Evolutionary conservation across 2,113 vertebrate species (phyloP).

Genomic region (Sylvietta virens): DNA sequence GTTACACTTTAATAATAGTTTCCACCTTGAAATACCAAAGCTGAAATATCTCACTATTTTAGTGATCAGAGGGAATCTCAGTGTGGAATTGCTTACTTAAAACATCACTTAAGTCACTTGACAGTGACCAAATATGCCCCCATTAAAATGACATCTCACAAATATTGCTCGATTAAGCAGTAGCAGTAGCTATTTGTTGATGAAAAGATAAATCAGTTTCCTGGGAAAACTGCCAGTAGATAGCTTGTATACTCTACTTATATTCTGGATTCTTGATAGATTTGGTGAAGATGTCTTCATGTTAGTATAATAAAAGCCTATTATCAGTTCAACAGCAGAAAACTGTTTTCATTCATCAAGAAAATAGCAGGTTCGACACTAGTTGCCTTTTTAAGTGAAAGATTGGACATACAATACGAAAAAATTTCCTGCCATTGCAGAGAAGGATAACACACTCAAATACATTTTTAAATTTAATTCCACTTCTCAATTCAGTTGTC

Average conservation of each 20-base stretch:
- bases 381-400: constrained; percentile 65
- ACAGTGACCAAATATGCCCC: constrained; percentile 34
- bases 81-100: constrained; percentile 23
- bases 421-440: constrained; percentile 46
- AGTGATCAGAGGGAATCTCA: neutral
- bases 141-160: constrained; percentile 60
- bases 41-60: neutral
- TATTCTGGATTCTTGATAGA: constrained; percentile 62
- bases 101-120: constrained; percentile 45
- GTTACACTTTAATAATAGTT: neutral
- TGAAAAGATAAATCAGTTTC: constrained; percentile 66
- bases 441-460: constrained; percentile 42
- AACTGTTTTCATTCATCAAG: constrained; percentile 66
- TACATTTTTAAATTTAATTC: constrained; percentile 54
- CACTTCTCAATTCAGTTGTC: constrained; percentile 39
- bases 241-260: constrained; percentile 51
- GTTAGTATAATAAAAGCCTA: constrained; percentile 67
- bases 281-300: constrained; percentile 65
- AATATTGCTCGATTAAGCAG: constrained; percentile 53
- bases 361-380: constrained; percentile 55
- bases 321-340: constrained; percentile 69
- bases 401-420: constrained; percentile 41
- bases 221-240: constrained; percentile 69
- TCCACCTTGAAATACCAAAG: neutral
- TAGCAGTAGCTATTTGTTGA: constrained; percentile 58